Evolutionary conservation across 2,113 vertebrate genomes (phyloP).

Genomic region (Mesocricetus auratus): DNA sequence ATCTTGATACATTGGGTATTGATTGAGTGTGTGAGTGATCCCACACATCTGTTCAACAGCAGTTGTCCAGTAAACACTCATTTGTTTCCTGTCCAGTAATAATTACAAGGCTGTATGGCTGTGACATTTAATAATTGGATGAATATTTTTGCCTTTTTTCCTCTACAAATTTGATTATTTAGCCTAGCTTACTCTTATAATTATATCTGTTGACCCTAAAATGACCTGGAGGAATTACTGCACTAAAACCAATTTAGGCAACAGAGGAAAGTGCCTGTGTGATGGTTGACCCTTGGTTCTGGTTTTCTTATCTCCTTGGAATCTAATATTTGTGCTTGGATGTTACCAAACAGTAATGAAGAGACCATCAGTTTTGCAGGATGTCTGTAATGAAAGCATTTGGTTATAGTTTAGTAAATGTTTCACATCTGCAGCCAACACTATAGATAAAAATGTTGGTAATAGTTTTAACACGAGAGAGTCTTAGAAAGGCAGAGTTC

Average conservation of each 20-base stretch:
- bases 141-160: constrained; percentile 52
- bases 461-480: constrained; percentile 68
- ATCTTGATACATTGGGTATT: not conserved
- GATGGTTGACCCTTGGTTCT: constrained; percentile 18
- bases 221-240: constrained; percentile 50
- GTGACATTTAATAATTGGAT: constrained; percentile 47
- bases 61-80: not conserved
- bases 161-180: constrained; percentile 53
- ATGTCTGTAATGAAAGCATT: not conserved
- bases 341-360: not conserved
- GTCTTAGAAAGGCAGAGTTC: constrained; percentile 56
- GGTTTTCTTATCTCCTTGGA: not conserved
- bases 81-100: not conserved
- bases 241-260: not conserved
- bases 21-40: not conserved
- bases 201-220: constrained; percentile 35
- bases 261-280: not conserved
- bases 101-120: not conserved
- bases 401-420: not conserved
- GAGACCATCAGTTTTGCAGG: not conserved
- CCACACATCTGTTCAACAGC: not conserved
- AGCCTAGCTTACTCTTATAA: not conserved
- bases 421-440: not conserved
- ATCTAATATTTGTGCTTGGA: not conserved
- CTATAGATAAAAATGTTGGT: not conserved